Evolutionary conservation across 2,797 vertebrate genomes (phyloP), one percentile per base, ranked within the genome.

Genomic region (Taeniopygia guttata): DNA sequence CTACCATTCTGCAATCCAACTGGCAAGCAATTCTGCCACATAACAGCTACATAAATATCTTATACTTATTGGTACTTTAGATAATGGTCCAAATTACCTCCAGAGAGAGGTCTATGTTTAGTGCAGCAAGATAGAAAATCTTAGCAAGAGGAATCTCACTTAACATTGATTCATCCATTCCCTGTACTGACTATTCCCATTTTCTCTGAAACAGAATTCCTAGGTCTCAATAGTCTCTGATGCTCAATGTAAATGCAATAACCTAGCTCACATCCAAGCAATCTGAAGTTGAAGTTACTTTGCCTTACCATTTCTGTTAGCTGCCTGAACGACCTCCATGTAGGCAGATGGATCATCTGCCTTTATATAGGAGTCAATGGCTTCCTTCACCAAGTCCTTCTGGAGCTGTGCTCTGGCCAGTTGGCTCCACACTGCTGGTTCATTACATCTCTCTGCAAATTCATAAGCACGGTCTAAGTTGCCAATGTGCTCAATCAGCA

Each of bases 371-470:
- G 98, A 99, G 96, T 99, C 98, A 7, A 99, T 99, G 56, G 99
- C 98, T 97, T 99, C 98, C 95, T 99, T 99, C n/a, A 99, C 98
- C 93, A 99, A 96, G 88, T 98, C 98, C 89, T 98, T 98, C n/a
- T 98, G 98, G 29, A 99, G 98, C 96, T 99, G 98, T 64, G 99
- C 98, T 80, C 97, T 96, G 77, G 98, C 99, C 84, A 99, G 97
- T 96, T 98, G 99, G 95, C 98, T 99, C 98, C 99, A 99, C 48
- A 99, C 98, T 0, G 98, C 98, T 8, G 98, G 98, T 59, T 99
- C 98, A 4, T 98, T 98, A 80, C 98, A 99, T 73, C 94, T 95
- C 86, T 98, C 97, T 6, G 98, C 98, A 97, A 98, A 98, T 90
- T 98, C 97, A 62, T 98, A 97, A 4, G 97, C 98, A 43, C 97